These are phyloP conservation scores for Druceiella hillmani DNA, from an alignment of 2,888 invertebrate species.

Conservation along the genomic window DNA sequence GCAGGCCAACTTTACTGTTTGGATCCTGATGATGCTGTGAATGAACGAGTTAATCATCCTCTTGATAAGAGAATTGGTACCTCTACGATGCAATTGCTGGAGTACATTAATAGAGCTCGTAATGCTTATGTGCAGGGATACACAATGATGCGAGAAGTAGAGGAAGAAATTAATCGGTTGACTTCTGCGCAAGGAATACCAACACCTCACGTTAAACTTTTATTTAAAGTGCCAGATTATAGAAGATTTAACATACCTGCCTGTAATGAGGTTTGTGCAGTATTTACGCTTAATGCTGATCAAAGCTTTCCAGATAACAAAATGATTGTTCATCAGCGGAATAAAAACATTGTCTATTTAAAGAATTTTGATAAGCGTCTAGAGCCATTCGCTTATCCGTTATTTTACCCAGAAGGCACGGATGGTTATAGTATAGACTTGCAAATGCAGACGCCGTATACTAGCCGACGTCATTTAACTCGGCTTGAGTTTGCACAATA, in stretches of 20 bases:
- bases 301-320: constrained; percentile 19
- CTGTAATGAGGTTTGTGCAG: constrained; percentile 20
- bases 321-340: constrained; percentile 17
- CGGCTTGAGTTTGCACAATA: constrained; percentile 20
- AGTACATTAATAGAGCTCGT: constrained; percentile 15
- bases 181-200: constrained; percentile 14
- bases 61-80: constrained; percentile 17
- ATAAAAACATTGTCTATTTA: constrained; percentile 17
- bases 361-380: constrained; percentile 20
- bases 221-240: constrained; percentile 18
- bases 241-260: constrained; percentile 17
- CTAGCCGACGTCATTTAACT: constrained; percentile 19
- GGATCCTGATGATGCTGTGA: constrained; percentile 17
- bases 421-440: constrained; percentile 19
- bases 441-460: constrained; percentile 17
- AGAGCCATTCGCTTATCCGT: constrained; percentile 19
- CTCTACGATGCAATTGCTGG: constrained; percentile 17
- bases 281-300: constrained; percentile 19
- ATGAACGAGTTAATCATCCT: constrained; percentile 19
- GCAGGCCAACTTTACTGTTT: constrained; percentile 19
- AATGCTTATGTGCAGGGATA: constrained; percentile 18
- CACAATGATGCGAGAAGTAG: constrained; percentile 20
- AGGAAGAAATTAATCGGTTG: constrained; percentile 18
- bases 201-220: constrained; percentile 17
- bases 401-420: constrained; percentile 21